A percentile compares a stretch with the other conserved stretches of the same genome.
Conservation (phyloP, 2,888 invertebrate genomes). For the Copidosoma aretas region DNA sequence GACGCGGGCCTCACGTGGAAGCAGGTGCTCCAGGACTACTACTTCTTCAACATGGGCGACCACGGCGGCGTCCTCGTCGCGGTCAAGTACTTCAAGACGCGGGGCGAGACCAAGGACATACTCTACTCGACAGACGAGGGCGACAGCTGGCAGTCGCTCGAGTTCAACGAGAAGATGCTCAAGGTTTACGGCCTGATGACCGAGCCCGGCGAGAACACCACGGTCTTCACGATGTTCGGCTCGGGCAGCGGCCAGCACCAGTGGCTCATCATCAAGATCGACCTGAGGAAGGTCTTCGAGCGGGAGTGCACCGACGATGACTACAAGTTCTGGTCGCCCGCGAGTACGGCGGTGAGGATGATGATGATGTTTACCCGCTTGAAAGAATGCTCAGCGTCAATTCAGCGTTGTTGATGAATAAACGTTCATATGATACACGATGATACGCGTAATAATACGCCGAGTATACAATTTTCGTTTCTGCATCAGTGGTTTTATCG, state of each 20-base stretch:
- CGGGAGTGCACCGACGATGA: slow-evolving; percentile 74
- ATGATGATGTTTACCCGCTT: too few relatives aligned
- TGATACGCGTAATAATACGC: too few relatives aligned
- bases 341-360: slow-evolving; percentile 54
- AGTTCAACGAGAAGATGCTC: slow-evolving; percentile 76
- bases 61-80: slow-evolving; percentile 89
- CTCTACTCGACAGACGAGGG: slow-evolving; percentile 88
- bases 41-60: slow-evolving; percentile 89
- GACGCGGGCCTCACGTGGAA: slow-evolving; percentile 87
- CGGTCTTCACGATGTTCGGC: slow-evolving; percentile 90
- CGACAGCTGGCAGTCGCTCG: slow-evolving; percentile 77
- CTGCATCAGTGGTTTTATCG: too few relatives aligned
- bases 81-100: slow-evolving; percentile 79
- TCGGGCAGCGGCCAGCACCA: slow-evolving; percentile 79
- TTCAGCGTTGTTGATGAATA: too few relatives aligned
- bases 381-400: too few relatives aligned
- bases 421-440: too few relatives aligned
- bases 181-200: slow-evolving; percentile 91
- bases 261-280: slow-evolving; percentile 85
- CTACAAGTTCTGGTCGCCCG: slow-evolving; percentile 89
- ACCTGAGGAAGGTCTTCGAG: slow-evolving; percentile 66
- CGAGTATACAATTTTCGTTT: too few relatives aligned
- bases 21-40: slow-evolving; percentile 79
- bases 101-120: slow-evolving; percentile 79
- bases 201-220: slow-evolving; percentile 92